Conservation (phyloP, 1,140 invertebrate species). For the Macrosteles quadrilineatus region DNA sequence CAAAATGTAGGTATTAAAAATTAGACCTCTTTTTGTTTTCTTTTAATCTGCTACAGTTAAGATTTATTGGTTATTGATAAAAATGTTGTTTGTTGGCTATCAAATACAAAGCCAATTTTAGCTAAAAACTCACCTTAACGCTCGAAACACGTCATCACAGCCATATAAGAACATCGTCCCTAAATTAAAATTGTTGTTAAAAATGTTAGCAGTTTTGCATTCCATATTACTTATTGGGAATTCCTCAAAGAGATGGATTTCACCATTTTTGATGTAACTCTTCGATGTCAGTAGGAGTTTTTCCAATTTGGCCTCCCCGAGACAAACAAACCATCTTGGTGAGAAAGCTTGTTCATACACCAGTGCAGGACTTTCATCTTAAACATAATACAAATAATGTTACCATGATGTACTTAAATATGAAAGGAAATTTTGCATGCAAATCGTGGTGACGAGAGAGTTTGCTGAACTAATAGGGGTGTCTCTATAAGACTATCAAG, state of each 20-base stretch:
- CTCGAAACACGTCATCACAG: neutral
- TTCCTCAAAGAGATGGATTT: neutral
- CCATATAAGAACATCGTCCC: neutral
- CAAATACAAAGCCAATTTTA: too few species aligned
- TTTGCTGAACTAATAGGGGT: too few species aligned
- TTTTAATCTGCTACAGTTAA: too few species aligned
- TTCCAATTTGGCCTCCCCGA: conserved; percentile 10
- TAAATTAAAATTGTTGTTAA: neutral
- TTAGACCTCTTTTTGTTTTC: too few species aligned
- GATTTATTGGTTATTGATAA: too few species aligned
- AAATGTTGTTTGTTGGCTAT: too few species aligned
- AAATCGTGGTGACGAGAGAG: too few species aligned
- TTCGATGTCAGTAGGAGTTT: neutral
- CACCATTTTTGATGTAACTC: neutral
- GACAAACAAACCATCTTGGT: neutral
- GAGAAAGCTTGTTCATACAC: neutral
- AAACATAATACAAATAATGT: too few species aligned
- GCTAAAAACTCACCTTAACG: neutral
- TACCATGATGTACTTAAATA: too few species aligned
- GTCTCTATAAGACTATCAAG: too few species aligned
- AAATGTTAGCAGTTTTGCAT: neutral
- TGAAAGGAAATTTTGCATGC: too few species aligned
- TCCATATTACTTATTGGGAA: neutral
- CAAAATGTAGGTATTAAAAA: too few species aligned
- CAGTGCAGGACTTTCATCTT: neutral